Evolutionary conservation across 53 echinoderm and acorn worm genomes (phyloP).

Genomic region (Holothuria scabra): DNA sequence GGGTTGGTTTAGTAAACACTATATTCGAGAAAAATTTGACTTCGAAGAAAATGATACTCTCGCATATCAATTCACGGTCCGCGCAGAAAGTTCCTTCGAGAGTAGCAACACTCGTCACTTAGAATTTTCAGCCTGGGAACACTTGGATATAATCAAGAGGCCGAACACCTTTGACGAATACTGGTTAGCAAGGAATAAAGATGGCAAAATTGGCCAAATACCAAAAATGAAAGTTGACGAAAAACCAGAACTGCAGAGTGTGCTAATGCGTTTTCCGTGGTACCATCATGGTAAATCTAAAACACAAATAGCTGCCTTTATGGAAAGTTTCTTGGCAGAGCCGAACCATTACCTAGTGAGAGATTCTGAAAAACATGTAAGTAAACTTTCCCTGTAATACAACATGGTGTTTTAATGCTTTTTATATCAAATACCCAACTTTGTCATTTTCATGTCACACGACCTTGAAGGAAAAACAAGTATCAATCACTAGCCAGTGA

Average conservation of each 20-base stretch:
- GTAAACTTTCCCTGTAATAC: too few relatives aligned
- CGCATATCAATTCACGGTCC: constrained; percentile 18
- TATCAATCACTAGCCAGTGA: too few relatives aligned
- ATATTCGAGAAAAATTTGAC: background rate
- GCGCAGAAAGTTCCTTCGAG: background rate
- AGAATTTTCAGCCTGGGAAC: background rate
- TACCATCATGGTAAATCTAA: background rate
- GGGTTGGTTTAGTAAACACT: constrained; percentile 26
- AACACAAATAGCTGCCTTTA: background rate
- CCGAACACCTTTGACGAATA: constrained; percentile 2
- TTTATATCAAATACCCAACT: too few relatives aligned
- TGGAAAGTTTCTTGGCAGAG: background rate
- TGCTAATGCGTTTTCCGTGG: constrained; percentile 3
- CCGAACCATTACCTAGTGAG: constrained; percentile 26
- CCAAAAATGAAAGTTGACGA: constrained; percentile 8
- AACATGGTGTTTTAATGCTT: too few relatives aligned
- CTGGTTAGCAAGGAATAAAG: constrained; percentile 12
- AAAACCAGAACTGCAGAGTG: background rate
- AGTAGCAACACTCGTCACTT: background rate
- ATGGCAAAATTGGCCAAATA: constrained; percentile 14
- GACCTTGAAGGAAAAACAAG: too few relatives aligned
- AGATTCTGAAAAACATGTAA: background rate
- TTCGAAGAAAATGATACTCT: background rate
- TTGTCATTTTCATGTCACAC: too few relatives aligned
- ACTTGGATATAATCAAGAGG: background rate